These are phyloP conservation scores for Oxyruncus cristatus DNA, from an alignment of 2,113 vertebrate genomes.

Conservation along the genomic window DNA sequence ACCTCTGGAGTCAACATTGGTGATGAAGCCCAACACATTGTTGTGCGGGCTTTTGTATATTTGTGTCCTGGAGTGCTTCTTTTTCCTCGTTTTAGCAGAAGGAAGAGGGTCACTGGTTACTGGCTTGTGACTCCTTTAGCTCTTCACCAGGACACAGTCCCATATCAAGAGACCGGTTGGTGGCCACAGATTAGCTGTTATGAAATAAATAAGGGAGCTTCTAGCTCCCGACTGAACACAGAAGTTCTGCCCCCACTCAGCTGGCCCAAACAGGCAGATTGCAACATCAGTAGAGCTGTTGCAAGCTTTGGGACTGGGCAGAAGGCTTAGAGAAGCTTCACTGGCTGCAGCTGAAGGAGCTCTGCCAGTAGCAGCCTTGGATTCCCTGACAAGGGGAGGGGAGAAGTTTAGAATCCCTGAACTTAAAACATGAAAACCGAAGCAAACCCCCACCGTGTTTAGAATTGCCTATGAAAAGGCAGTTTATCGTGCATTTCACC, in stretches of 20 bases:
- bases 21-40: background rate
- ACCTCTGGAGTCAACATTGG: background rate
- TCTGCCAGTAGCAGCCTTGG: background rate
- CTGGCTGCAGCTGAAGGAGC: background rate
- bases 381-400: background rate
- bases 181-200: background rate
- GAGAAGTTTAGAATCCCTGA: background rate
- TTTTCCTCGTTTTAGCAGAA: background rate
- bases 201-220: background rate
- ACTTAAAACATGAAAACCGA: background rate
- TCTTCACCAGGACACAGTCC: background rate
- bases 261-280: background rate
- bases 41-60: background rate
- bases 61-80: background rate
- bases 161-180: background rate
- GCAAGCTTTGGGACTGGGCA: background rate
- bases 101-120: background rate
- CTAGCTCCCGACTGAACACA: background rate
- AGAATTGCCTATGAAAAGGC: background rate
- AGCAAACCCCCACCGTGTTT: background rate
- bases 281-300: background rate
- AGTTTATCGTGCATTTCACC: background rate
- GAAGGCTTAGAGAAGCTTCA: background rate
- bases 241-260: background rate
- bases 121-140: background rate